Conservation (phyloP, 92 coral and sea anemone species). For the Epizoanthus illoricatus region DNA sequence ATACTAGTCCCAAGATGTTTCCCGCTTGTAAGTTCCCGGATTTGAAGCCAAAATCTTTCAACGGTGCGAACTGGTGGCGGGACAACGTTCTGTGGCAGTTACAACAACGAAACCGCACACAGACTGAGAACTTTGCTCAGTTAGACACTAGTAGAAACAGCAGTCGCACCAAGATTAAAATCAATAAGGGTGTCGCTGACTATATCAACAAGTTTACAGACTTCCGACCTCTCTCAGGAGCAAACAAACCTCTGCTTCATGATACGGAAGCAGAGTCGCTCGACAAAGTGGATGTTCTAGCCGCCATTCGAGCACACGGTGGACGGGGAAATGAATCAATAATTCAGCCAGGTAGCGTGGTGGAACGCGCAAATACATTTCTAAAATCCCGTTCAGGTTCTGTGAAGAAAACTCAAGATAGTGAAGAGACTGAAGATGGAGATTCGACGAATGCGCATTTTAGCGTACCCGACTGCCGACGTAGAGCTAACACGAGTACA, state of each 20-base stretch:
- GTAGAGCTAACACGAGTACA: constrained; percentile 64
- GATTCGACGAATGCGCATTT: neutral
- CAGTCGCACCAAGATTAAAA: constrained; percentile 51
- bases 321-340: constrained; percentile 36
- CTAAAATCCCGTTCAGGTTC: constrained; percentile 51
- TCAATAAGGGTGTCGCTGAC: constrained; percentile 71
- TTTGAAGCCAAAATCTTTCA: constrained; percentile 26
- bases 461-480: neutral
- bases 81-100: constrained; percentile 78
- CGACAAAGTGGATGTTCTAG: constrained; percentile 54
- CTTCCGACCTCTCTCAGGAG: constrained; percentile 55
- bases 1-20: constrained; percentile 3
- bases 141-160: constrained; percentile 51
- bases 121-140: constrained; percentile 67
- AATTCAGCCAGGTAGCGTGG: constrained; percentile 58
- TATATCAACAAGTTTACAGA: constrained; percentile 72
- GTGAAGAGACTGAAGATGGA: constrained; percentile 35
- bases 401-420: constrained; percentile 13
- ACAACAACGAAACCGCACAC: constrained; percentile 67
- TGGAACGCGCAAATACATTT: constrained; percentile 67
- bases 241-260: constrained; percentile 33
- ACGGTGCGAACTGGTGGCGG: constrained; percentile 74
- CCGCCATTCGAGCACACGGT: constrained; percentile 71
- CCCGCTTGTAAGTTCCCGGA: constrained; percentile 44
- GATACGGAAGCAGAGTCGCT: constrained; percentile 55